phyloP scores from a whole-genome alignment of 2,797 vertebrate genomes.

The Aplochiton taeniatus region DNA sequence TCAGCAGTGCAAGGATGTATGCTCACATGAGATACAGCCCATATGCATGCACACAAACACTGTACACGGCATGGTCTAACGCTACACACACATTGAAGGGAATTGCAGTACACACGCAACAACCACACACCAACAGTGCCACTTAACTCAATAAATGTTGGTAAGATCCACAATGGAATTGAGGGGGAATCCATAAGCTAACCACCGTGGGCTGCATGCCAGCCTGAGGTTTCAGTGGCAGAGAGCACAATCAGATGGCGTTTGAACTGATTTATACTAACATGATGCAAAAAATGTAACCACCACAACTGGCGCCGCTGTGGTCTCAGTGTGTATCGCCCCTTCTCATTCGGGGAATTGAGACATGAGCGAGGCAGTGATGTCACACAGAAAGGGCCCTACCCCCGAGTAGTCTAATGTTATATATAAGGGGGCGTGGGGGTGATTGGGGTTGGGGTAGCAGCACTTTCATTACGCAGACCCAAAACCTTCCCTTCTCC shows the following conservation, averaged over 20 bases:
- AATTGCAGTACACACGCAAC: not conserved
- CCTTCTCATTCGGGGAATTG: conserved; percentile 10
- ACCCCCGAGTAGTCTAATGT: not conserved
- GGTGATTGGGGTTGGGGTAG: not conserved
- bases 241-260: conserved; percentile 36
- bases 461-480: conserved; percentile 17
- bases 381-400: conserved; percentile 20
- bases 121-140: conserved; percentile 5
- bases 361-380: conserved; percentile 28
- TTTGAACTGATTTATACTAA: conserved; percentile 54
- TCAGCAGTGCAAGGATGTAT: conserved; percentile 4
- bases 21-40: not conserved
- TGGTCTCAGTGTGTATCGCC: conserved; percentile 23
- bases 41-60: conserved; percentile 27
- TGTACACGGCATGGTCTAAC: not conserved
- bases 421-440: not conserved
- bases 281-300: conserved; percentile 47
- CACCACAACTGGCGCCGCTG: conserved; percentile 54
- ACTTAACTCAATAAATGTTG: conserved; percentile 32
- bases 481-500: not conserved
- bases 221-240: conserved; percentile 39
- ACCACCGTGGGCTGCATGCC: conserved; percentile 14
- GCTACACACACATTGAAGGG: conserved; percentile 21
- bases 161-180: conserved; percentile 31
- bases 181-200: conserved; percentile 36